Evolutionary conservation across 2,113 vertebrate species (phyloP).

Genomic region (Bujurquina vittata): DNA sequence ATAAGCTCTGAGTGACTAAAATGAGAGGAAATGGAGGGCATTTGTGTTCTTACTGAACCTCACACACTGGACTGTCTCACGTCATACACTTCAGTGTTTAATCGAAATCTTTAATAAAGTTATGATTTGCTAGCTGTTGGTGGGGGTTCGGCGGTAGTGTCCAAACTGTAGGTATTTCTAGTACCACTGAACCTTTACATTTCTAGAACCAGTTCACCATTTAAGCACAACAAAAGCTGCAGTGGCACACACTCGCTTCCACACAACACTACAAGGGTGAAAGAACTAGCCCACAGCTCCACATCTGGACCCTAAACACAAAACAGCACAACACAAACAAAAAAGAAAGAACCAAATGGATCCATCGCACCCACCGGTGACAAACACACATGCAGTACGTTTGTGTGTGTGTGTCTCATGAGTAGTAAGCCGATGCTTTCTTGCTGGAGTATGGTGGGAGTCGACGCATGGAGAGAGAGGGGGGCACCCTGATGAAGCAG

Average conservation of each 20-base stretch:
- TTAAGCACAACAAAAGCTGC: neutral
- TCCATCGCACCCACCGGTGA: slow-evolving; percentile 71
- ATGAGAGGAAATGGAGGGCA: neutral
- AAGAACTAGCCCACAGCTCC: neutral
- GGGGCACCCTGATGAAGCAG: slow-evolving; percentile 78
- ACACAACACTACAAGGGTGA: neutral
- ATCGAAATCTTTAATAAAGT: neutral
- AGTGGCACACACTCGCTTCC: neutral
- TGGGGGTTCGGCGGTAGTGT: neutral
- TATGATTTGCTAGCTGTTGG: neutral
- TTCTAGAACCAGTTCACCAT: neutral
- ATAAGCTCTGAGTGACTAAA: neutral
- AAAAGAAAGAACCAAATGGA: slow-evolving; percentile 26
- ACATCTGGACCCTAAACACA: neutral
- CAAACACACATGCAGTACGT: slow-evolving; percentile 49
- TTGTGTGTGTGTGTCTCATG: slow-evolving; percentile 56
- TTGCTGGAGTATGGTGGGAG: slow-evolving; percentile 69
- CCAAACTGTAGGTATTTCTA: neutral
- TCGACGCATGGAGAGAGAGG: slow-evolving; percentile 60
- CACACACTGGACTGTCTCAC: neutral
- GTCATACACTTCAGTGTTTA: fast-evolving
- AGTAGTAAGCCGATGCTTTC: slow-evolving; percentile 74
- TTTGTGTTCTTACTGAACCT: neutral
- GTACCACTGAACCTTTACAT: no score
- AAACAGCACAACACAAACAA: slow-evolving; percentile 36